A percentile compares a stretch with the other conserved stretches of the same genome.
phyloP scores from a whole-genome alignment of 2,888 invertebrate genomes.

The Mythimna lalbum region DNA sequence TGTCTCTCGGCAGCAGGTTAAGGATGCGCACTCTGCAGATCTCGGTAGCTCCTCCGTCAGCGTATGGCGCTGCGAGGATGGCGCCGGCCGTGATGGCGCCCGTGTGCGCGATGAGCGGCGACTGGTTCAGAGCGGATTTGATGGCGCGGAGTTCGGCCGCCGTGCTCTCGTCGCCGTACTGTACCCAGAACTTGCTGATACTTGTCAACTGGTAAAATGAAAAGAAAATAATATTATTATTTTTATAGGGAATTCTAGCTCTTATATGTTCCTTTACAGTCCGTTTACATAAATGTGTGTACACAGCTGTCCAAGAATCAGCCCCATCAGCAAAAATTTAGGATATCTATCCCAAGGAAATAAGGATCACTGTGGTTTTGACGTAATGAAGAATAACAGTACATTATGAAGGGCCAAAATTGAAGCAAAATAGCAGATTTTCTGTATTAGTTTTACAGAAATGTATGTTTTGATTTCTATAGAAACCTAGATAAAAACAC shows the following conservation, averaged over 20 bases:
- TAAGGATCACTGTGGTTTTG: neutral
- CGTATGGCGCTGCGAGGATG: constrained; percentile 91
- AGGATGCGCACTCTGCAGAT: constrained; percentile 90
- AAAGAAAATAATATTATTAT: neutral
- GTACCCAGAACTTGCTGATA: constrained; percentile 93
- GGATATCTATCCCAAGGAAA: neutral
- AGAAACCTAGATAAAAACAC: too few species aligned
- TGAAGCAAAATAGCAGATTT: too few species aligned
- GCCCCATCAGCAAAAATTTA: too few species aligned
- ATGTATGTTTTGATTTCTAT: too few species aligned
- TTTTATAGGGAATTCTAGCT: neutral
- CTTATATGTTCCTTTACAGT: neutral
- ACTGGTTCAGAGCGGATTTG: constrained; percentile 67
- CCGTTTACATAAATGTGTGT: too few species aligned
- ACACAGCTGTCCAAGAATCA: too few species aligned
- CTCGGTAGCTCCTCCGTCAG: constrained; percentile 71
- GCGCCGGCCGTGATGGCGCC: constrained; percentile 80
- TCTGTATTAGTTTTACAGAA: too few species aligned
- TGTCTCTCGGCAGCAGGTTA: constrained; percentile 75
- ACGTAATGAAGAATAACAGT: neutral
- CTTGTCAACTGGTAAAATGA: constrained; percentile 86
- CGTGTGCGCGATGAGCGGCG: constrained; percentile 69
- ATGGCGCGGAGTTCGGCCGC: constrained; percentile 70
- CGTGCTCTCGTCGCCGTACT: constrained; percentile 87
- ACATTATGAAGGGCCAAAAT: too few species aligned